phyloP scores from a whole-genome alignment of 2,888 invertebrate genomes.

The Anaspis maculata region DNA sequence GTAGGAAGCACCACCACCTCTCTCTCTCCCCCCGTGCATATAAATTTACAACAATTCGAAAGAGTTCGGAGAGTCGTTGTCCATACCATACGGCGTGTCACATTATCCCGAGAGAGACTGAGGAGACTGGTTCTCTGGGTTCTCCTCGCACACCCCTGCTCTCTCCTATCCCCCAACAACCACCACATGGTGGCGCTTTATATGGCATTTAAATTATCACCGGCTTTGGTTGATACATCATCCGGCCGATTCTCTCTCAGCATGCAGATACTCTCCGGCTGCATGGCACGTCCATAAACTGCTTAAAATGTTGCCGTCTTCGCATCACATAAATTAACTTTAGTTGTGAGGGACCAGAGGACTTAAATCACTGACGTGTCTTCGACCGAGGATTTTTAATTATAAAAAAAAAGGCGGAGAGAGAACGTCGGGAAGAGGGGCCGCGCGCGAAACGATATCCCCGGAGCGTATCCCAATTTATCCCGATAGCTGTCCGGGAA shows the following conservation, averaged over 20 bases:
- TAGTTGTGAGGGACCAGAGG: conserved; percentile 7
- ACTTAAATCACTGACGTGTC: conserved; percentile 12
- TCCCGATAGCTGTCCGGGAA: conserved; percentile 25
- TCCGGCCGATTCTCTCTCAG: conserved; percentile 10
- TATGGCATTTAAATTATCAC: conserved; percentile 19
- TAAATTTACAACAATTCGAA: conserved; percentile 14
- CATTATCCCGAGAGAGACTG: too few species aligned
- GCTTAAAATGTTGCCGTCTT: conserved; percentile 17
- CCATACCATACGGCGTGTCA: too few species aligned
- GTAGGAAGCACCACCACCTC: too few species aligned
- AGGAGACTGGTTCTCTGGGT: too few species aligned
- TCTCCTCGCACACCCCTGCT: too few species aligned
- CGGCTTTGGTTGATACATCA: conserved; percentile 17
- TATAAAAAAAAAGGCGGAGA: too few species aligned
- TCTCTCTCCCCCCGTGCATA: too few species aligned
- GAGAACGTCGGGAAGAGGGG: too few species aligned
- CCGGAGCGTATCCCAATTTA: conserved; percentile 20
- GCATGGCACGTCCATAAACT: conserved; percentile 17
- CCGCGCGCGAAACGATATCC: not conserved
- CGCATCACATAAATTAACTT: conserved; percentile 15
- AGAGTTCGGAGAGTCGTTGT: conserved; percentile 15
- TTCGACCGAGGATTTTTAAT: too few species aligned
- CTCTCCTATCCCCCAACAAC: too few species aligned
- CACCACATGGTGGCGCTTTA: too few species aligned
- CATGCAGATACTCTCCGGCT: conserved; percentile 12